Evolutionary conservation across 1,140 invertebrate genomes (phyloP).

Genomic region (Dreissena polymorpha): DNA sequence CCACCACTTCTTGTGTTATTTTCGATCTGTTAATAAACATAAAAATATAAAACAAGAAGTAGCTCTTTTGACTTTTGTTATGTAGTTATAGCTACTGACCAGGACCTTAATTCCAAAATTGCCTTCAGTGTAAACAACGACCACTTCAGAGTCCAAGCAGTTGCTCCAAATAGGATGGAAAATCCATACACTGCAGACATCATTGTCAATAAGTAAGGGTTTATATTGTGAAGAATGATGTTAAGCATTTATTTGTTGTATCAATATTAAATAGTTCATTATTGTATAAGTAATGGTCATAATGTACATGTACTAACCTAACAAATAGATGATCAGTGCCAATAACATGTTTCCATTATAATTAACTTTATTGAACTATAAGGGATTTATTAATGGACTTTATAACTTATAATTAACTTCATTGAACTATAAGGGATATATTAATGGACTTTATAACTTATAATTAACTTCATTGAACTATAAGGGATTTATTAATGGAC

Average conservation of each 20-base stretch:
- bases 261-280: not conserved
- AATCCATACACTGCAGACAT: conserved; percentile 48
- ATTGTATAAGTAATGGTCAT: not conserved
- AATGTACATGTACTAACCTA: too few relatives aligned
- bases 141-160: conserved; percentile 52
- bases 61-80: not conserved
- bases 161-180: not conserved
- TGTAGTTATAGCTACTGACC: conserved; percentile 63
- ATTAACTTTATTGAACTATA: not conserved
- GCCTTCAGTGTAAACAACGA: conserved; percentile 56
- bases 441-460: too few relatives aligned
- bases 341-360: not conserved
- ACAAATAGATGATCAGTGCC: not conserved
- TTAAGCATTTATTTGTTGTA: too few relatives aligned
- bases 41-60: too few relatives aligned
- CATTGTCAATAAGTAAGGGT: conserved; percentile 60
- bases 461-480: too few relatives aligned
- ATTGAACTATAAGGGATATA: too few relatives aligned
- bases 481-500: not conserved
- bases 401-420: too few relatives aligned
- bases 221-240: not conserved
- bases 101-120: conserved; percentile 57
- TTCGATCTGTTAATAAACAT: not conserved
- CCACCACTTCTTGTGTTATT: not conserved
- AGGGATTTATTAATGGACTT: too few relatives aligned